Evolutionary conservation across 1,140 invertebrate genomes (phyloP).

Genomic region (Glossosoma conforme): DNA sequence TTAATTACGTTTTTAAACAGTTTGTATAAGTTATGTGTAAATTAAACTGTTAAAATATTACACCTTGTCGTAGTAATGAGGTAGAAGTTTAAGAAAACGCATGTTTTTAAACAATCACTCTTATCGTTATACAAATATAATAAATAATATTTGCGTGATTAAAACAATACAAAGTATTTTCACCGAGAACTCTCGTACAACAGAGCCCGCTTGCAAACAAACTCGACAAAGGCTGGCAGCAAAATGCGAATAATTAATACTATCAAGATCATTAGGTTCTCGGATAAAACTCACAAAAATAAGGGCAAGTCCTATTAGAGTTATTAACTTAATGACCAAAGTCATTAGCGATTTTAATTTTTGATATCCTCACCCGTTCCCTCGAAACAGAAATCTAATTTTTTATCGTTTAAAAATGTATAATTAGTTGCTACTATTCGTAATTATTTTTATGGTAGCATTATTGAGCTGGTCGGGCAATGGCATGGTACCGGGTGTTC

Average conservation of each 20-base stretch:
- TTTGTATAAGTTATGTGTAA: too few relatives aligned
- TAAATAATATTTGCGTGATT: too few relatives aligned
- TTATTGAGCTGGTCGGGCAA: not conserved
- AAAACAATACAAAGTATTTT: not conserved
- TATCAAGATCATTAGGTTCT: slow-evolving; percentile 28
- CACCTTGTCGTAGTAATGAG: too few relatives aligned
- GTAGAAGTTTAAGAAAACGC: too few relatives aligned
- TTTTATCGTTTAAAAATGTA: slow-evolving; percentile 28
- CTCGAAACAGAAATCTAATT: slow-evolving; percentile 23
- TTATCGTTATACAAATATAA: too few relatives aligned
- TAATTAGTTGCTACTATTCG: slow-evolving; percentile 29
- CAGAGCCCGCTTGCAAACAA: not conserved
- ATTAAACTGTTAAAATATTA: too few relatives aligned
- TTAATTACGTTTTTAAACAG: too few relatives aligned
- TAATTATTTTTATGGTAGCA: slow-evolving; percentile 22
- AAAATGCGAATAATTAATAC: slow-evolving; percentile 29
- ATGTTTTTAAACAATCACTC: too few relatives aligned
- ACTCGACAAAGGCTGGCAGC: slow-evolving; percentile 2
- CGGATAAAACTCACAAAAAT: slow-evolving; percentile 28
- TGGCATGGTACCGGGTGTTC: too few relatives aligned
- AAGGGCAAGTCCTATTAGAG: slow-evolving; percentile 32
- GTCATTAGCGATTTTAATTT: slow-evolving; percentile 34
- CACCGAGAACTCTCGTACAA: too few relatives aligned
- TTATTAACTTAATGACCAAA: slow-evolving; percentile 33
- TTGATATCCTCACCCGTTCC: slow-evolving; percentile 30